phyloP scores from a whole-genome alignment of 1,140 invertebrate species.

The Magallana gigas region DNA sequence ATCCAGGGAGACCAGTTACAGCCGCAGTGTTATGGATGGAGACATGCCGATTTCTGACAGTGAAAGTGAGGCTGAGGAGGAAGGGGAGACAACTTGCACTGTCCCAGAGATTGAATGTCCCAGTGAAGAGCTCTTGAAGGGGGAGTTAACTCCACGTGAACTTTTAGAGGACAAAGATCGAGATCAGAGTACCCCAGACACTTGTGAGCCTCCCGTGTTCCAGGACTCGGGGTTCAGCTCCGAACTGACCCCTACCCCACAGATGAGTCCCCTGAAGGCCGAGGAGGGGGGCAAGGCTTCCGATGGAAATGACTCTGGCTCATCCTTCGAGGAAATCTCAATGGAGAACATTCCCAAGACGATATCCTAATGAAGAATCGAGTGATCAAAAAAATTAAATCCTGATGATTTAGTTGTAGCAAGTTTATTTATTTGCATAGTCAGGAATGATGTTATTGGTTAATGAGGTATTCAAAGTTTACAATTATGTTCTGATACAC shows the following conservation, averaged over 20 bases:
- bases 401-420: too few relatives aligned
- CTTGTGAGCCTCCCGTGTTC: background rate
- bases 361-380: background rate
- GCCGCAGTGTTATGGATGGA: background rate
- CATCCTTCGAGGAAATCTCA: slow-evolving; percentile 43
- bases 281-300: slow-evolving; percentile 8
- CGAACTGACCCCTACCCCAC: slow-evolving; percentile 28
- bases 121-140: slow-evolving; percentile 14
- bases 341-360: slow-evolving; percentile 11
- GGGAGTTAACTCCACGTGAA: slow-evolving; percentile 22
- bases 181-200: background rate
- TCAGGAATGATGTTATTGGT: too few relatives aligned
- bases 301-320: slow-evolving; percentile 46
- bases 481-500: too few relatives aligned
- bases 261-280: slow-evolving; percentile 34
- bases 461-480: too few relatives aligned
- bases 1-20: slow-evolving; percentile 33
- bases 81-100: background rate
- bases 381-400: background rate
- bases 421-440: too few relatives aligned
- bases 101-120: background rate
- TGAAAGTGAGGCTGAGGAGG: slow-evolving; percentile 28
- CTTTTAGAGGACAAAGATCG: background rate
- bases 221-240: slow-evolving; percentile 47
- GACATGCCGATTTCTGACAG: slow-evolving; percentile 24